Evolutionary conservation across 1,140 invertebrate genomes (phyloP), one percentile per base, ranked within the genome.

Genomic region (Charaxes varanes): DNA sequence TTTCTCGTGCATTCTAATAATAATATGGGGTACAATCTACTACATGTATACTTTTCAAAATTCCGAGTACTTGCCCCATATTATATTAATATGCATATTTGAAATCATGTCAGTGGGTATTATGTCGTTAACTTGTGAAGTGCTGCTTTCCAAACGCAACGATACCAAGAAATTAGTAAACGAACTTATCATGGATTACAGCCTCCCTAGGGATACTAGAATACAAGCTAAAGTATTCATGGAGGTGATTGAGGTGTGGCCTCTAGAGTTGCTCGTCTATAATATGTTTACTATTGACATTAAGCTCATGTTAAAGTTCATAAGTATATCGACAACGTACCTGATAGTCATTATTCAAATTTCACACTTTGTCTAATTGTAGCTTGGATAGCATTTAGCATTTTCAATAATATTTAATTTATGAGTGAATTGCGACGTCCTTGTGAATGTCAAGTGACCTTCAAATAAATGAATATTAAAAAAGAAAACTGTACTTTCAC

Each of bases 311-410:
- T 24, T 73, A 2, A 71, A 69, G 31, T 76, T 71, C 30, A 49
- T 73, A 12, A 69, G 64, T 36, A 53, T 73, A 5, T 43, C 62
- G 11, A 71, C 71, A 0, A 69, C 65, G 1, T 76, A 69, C 35
- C 55, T 76, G 1, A 69, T 78, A 36, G 52, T 78, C 7, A 60
- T 73, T 34, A 69, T 69, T 30, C 73, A 73, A 52, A 44, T 70
- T 11, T 58, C 57, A 17, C 53, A 71, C 38, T 59, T 68, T 23
- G n/a, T 37, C 5, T 43, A 37, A 53, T 2, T 7, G 3, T n/a
- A 2, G 2, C 22, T n/a, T n/a, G n/a, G n/a, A n/a, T n/a, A n/a
- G n/a, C n/a, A n/a, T n/a, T n/a, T n/a, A n/a, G n/a, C n/a, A n/a
- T n/a, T n/a, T n/a, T n/a, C n/a, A n/a, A n/a, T n/a, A n/a, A n/a